A percentile compares a stretch with the other conserved stretches of the same genome.
Evolutionary conservation across 2,797 vertebrate species (phyloP).

Genomic region (Rousettus madagascariensis): DNA sequence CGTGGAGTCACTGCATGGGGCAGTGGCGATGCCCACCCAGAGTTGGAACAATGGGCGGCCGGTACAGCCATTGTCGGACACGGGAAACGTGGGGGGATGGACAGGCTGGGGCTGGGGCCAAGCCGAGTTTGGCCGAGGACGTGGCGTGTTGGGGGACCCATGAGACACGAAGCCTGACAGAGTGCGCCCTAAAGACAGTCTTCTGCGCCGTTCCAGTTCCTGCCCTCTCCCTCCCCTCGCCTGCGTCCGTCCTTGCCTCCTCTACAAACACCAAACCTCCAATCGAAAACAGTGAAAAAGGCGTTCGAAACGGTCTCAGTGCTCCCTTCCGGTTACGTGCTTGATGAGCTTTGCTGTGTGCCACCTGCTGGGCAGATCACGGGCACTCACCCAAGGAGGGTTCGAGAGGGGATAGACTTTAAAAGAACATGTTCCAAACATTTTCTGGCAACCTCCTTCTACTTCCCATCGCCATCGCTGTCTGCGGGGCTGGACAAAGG

Average conservation of each 20-base stretch:
- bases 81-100: not conserved
- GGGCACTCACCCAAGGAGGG: not conserved
- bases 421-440: not conserved
- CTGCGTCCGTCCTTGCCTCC: not conserved
- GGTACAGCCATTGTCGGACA: not conserved
- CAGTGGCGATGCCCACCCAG: not conserved
- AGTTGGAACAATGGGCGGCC: not conserved
- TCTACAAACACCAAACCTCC: not conserved
- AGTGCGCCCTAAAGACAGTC: not conserved
- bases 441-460: not conserved
- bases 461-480: not conserved
- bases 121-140: not conserved
- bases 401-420: not conserved
- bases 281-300: not conserved
- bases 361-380: not conserved
- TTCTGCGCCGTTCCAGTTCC: not conserved
- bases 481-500: not conserved
- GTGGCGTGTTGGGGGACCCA: not conserved
- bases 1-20: not conserved
- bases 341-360: not conserved
- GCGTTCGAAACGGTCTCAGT: not conserved
- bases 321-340: not conserved
- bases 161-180: not conserved
- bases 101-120: rapidly evolving
- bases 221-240: not conserved